Evolutionary conservation across 2,113 vertebrate species (phyloP).

Genomic region (Scytalopus superciliaris): DNA sequence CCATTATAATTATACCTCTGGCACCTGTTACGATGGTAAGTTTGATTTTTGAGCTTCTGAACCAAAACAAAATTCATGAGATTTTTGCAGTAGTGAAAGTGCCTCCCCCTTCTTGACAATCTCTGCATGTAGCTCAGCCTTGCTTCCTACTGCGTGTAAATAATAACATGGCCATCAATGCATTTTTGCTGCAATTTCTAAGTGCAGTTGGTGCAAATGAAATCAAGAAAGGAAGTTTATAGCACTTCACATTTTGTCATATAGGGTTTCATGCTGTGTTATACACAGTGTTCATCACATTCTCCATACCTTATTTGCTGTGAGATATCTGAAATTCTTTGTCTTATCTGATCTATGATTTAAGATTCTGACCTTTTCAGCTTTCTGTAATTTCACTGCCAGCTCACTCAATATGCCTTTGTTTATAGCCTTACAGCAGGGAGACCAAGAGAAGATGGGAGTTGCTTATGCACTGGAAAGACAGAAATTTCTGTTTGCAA

Average conservation of each 20-base stretch:
- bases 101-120: neutral
- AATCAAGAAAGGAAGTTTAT: conserved; percentile 36
- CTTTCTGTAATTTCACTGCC: conserved; percentile 36
- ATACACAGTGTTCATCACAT: neutral
- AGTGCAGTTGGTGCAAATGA: neutral
- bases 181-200: conserved; percentile 18
- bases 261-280: neutral
- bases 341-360: conserved; percentile 55
- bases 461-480: neutral
- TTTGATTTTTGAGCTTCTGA: conserved; percentile 17
- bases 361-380: conserved; percentile 63
- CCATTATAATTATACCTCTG: neutral
- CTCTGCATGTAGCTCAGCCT: neutral
- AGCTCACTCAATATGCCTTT: conserved; percentile 24
- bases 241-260: neutral
- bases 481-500: neutral
- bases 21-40: neutral
- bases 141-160: neutral
- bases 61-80: conserved; percentile 1
- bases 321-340: conserved; percentile 40
- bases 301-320: neutral
- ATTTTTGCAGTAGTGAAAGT: conserved; percentile 20
- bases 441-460: neutral
- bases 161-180: neutral
- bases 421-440: conserved; percentile 46